phyloP scores from a whole-genome alignment of 2,888 invertebrate genomes.

The Acanthosoma haemorrhoidale region DNA sequence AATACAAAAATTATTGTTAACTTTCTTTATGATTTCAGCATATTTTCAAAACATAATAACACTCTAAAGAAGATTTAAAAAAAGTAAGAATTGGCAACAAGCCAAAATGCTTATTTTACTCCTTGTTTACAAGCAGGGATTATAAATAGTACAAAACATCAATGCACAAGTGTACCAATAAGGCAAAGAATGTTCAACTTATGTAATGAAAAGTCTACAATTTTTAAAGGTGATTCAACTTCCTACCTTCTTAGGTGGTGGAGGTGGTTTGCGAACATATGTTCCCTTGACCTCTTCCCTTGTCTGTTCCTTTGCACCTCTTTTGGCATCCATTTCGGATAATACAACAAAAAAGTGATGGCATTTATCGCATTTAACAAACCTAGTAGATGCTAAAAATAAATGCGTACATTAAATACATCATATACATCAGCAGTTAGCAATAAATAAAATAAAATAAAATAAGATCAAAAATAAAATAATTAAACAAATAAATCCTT shows the following conservation, averaged over 20 bases:
- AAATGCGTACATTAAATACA: conserved; percentile 25
- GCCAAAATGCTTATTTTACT: conserved; percentile 3
- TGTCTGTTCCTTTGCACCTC: conserved; percentile 69
- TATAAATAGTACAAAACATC: conserved; percentile 5
- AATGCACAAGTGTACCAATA: not conserved
- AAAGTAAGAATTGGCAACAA: not conserved
- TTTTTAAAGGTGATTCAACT: not conserved
- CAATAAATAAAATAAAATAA: no score
- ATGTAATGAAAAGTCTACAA: not conserved
- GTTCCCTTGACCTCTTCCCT: conserved; percentile 60
- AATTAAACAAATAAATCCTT: no score
- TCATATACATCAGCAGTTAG: no score
- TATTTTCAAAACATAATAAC: no score
- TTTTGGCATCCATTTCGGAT: conserved; percentile 87
- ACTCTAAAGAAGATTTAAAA: no score
- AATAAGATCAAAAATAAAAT: no score
- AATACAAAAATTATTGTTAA: no score
- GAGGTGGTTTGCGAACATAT: conserved; percentile 80
- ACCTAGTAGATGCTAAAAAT: conserved; percentile 70
- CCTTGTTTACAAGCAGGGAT: not conserved
- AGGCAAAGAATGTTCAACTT: not conserved
- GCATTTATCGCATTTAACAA: conserved; percentile 97
- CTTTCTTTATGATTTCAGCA: no score
- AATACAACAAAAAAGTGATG: conserved; percentile 96
- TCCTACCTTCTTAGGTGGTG: conserved; percentile 78